phyloP scores from a whole-genome alignment of 2,888 invertebrate species.

The Myopa testacea region DNA sequence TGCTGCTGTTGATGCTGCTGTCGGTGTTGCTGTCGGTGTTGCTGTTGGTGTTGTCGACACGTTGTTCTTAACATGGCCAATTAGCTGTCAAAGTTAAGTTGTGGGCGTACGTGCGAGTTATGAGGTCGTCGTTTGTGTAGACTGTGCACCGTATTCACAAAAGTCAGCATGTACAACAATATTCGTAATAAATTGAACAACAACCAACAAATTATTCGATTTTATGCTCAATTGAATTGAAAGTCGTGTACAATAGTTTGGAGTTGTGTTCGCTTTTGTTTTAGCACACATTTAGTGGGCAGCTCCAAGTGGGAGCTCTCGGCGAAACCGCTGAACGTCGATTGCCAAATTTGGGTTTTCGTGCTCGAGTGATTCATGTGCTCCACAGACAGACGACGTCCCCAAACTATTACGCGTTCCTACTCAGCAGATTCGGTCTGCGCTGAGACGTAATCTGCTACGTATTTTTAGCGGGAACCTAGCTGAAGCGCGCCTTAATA shows the following conservation, averaged over 20 bases:
- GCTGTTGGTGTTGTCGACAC: neutral
- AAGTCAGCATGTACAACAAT: neutral
- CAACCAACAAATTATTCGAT: neutral
- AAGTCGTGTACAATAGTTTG: neutral
- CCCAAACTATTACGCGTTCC: neutral
- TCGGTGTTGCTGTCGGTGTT: neutral
- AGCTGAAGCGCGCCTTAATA: slow-evolving; percentile 20
- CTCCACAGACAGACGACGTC: neutral
- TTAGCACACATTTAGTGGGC: neutral
- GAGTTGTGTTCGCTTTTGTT: neutral
- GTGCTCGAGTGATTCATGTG: slow-evolving; percentile 31
- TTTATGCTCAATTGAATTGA: slow-evolving; percentile 14
- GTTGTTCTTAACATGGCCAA: neutral
- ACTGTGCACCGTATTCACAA: neutral
- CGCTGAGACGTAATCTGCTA: neutral
- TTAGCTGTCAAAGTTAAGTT: neutral
- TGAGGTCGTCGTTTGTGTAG: neutral
- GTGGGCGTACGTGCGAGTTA: neutral
- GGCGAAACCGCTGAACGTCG: neutral
- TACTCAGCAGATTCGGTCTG: neutral
- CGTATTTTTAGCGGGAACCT: slow-evolving; percentile 11
- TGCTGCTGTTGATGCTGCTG: neutral
- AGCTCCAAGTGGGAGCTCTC: slow-evolving; percentile 22
- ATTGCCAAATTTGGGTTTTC: slow-evolving; percentile 29
- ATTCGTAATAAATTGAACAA: neutral